These are phyloP conservation scores for Streblospio benedicti DNA, from an alignment of 1,140 invertebrate genomes.

Conservation along the genomic window DNA sequence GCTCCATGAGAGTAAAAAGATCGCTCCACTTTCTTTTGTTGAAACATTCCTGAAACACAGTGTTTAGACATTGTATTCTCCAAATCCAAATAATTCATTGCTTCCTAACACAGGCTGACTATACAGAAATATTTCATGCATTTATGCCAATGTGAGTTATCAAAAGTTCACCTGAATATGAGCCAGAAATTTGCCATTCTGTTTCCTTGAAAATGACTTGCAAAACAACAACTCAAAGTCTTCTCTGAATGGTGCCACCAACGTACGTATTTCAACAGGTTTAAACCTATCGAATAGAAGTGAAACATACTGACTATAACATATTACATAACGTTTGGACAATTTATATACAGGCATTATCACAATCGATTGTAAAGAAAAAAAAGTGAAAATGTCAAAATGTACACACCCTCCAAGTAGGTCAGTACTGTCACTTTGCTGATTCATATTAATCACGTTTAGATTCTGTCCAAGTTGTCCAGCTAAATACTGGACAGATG, in stretches of 20 bases:
- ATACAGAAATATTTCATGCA: background rate
- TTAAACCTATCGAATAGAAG: slow-evolving; percentile 69
- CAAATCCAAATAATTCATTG: too few species aligned
- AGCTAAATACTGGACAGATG: slow-evolving; percentile 87
- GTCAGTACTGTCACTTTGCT: slow-evolving; percentile 94
- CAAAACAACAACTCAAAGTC: slow-evolving; percentile 80
- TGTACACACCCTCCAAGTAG: slow-evolving; percentile 86
- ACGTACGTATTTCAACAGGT: slow-evolving; percentile 80
- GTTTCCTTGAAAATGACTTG: slow-evolving; percentile 64
- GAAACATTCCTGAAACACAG: slow-evolving; percentile 54
- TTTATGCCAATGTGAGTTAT: background rate
- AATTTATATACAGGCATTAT: too few species aligned
- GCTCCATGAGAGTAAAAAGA: slow-evolving; percentile 58
- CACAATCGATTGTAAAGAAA: too few species aligned
- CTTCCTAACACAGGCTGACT: slow-evolving; percentile 1
- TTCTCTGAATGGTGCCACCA: slow-evolving; percentile 69
- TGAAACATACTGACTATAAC: too few species aligned
- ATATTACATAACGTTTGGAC: too few species aligned
- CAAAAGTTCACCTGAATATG: slow-evolving; percentile 67
- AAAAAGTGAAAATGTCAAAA: too few species aligned
- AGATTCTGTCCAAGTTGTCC: slow-evolving; percentile 68
- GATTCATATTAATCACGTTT: slow-evolving; percentile 97
- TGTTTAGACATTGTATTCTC: too few species aligned
- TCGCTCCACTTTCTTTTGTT: slow-evolving; percentile 52
- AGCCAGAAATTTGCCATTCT: slow-evolving; percentile 76